Evolutionary conservation across 2,888 invertebrate species (phyloP).

Genomic region (Mesochorus sp.): DNA sequence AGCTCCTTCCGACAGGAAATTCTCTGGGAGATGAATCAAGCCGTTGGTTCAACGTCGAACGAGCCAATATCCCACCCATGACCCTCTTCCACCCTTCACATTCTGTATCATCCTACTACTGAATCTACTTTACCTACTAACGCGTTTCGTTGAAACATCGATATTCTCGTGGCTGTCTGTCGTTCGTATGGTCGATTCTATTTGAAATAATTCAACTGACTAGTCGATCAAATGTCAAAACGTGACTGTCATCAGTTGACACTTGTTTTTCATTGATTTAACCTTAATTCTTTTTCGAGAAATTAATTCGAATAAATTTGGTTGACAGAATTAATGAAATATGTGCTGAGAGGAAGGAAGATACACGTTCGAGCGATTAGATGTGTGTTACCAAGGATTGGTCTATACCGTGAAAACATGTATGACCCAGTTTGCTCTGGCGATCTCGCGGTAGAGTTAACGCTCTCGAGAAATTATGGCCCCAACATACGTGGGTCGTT

Average conservation of each 20-base stretch:
- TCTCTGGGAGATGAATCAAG: constrained; percentile 38
- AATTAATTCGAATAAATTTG: no score
- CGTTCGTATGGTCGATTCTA: constrained; percentile 25
- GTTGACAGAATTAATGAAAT: constrained; percentile 13
- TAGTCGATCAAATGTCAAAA: no score
- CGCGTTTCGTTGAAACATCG: constrained; percentile 18
- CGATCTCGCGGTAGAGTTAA: constrained; percentile 43
- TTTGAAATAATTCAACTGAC: constrained; percentile 4
- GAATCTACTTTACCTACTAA: constrained; percentile 7
- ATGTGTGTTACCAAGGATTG: constrained; percentile 65
- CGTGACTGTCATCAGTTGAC: no score
- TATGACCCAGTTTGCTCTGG: constrained; percentile 62
- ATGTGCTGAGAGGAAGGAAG: constrained; percentile 7
- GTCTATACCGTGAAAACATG: constrained; percentile 63
- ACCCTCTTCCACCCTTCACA: not conserved
- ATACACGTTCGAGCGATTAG: constrained; percentile 48
- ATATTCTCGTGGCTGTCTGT: not conserved
- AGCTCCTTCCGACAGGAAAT: constrained; percentile 27
- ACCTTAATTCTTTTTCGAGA: no score
- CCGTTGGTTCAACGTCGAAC: constrained; percentile 38
- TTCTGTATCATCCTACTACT: not conserved
- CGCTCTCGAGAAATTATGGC: constrained; percentile 70
- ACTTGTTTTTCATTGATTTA: no score
- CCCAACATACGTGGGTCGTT: constrained; percentile 61
- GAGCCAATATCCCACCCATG: constrained; percentile 28